phyloP scores from a whole-genome alignment of 2,113 vertebrate genomes.

The Hydrochoerus hydrochaeris region DNA sequence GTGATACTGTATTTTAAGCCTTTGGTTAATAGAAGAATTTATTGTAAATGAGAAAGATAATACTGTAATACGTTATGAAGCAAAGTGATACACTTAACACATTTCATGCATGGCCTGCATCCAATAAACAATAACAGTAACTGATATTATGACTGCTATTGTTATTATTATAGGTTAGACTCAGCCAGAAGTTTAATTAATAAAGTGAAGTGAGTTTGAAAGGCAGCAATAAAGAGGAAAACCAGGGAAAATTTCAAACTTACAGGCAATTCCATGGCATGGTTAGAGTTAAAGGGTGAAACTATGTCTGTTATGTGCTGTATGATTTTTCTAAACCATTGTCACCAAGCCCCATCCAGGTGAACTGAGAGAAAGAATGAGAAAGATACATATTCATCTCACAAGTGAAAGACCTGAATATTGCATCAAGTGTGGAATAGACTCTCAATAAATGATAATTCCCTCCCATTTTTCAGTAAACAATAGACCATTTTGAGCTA shows the following conservation, averaged over 20 bases:
- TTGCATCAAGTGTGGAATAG: not conserved
- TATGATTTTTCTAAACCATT: not conserved
- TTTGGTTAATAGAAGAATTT: slow-evolving; percentile 44
- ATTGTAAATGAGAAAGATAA: not conserved
- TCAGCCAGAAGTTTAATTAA: not conserved
- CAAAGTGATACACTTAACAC: not conserved
- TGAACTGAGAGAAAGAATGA: not conserved
- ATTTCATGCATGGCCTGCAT: not conserved
- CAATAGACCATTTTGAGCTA: not conserved
- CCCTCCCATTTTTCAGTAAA: not conserved
- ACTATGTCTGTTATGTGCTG: not conserved
- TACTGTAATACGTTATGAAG: not conserved
- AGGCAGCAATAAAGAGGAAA: not conserved
- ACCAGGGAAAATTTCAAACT: not conserved
- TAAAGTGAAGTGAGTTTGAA: slow-evolving; percentile 17
- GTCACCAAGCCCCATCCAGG: not conserved
- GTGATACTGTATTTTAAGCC: not conserved
- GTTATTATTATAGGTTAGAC: not conserved
- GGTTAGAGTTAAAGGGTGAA: not conserved
- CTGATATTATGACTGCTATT: not conserved
- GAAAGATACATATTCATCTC: not conserved
- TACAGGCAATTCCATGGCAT: not conserved
- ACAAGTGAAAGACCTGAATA: not conserved
- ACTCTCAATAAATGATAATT: not conserved
- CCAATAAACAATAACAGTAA: not conserved